phyloP scores from a whole-genome alignment of 2,888 invertebrate species.

The Vanessa cardui region DNA sequence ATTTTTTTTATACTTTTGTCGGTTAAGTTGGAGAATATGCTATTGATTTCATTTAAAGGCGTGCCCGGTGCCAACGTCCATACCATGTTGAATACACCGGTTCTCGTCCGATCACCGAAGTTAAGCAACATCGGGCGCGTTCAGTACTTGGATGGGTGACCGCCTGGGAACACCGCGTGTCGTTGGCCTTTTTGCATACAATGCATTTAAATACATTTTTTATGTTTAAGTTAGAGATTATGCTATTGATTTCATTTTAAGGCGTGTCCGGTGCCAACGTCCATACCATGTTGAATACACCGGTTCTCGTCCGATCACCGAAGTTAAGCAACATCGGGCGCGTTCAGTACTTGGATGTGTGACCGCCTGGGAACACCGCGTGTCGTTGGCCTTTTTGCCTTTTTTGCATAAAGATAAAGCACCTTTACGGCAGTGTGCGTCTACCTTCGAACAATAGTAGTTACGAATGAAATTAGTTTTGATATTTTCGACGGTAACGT shows the following conservation, averaged over 20 bases:
- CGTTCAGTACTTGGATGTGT: constrained; percentile 62
- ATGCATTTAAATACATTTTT: too few relatives aligned
- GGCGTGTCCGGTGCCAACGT: constrained; percentile 44
- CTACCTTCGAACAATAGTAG: too few relatives aligned
- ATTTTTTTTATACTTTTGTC: too few relatives aligned
- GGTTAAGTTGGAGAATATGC: too few relatives aligned
- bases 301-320: constrained; percentile 62
- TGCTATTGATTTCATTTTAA: too few relatives aligned
- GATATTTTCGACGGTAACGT: too few relatives aligned
- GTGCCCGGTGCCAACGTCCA: constrained; percentile 48
- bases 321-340: constrained; percentile 59
- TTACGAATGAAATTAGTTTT: too few relatives aligned
- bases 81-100: constrained; percentile 57
- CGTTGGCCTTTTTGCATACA: constrained; percentile 49
- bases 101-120: constrained; percentile 62
- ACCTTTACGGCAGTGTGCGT: too few relatives aligned
- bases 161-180: constrained; percentile 62
- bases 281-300: constrained; percentile 58
- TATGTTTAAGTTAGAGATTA: too few relatives aligned
- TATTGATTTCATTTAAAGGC: not conserved
- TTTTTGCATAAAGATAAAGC: too few relatives aligned
- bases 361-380: constrained; percentile 63
- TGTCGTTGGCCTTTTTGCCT: constrained; percentile 49
- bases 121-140: constrained; percentile 58
- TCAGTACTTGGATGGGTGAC: constrained; percentile 64